These are phyloP conservation scores for Eupithecia centaureata DNA, from an alignment of 2,888 invertebrate genomes.

Conservation along the genomic window DNA sequence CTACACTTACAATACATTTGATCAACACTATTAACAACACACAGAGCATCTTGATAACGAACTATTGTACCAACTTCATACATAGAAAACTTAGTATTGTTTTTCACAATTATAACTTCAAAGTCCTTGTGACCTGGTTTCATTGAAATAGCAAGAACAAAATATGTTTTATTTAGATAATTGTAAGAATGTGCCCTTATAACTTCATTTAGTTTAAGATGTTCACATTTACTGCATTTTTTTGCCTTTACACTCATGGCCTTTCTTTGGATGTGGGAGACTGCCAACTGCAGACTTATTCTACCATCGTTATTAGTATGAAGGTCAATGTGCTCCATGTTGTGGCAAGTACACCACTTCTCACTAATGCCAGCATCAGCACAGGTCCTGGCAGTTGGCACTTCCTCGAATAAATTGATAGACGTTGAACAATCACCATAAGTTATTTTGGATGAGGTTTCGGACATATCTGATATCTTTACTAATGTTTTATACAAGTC, in stretches of 20 bases:
- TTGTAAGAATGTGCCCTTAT: slow-evolving; percentile 70
- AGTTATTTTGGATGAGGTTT: slow-evolving; percentile 74
- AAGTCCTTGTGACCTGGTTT: slow-evolving; percentile 86
- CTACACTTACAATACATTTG: slow-evolving; percentile 61
- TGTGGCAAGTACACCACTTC: slow-evolving; percentile 90
- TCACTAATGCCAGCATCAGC: slow-evolving; percentile 85
- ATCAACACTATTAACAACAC: slow-evolving; percentile 52
- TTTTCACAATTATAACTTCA: slow-evolving; percentile 85
- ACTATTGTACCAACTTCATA: slow-evolving; percentile 78
- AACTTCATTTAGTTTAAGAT: slow-evolving; percentile 76
- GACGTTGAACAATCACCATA: slow-evolving; percentile 86
- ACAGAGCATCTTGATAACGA: slow-evolving; percentile 52
- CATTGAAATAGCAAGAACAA: slow-evolving; percentile 86
- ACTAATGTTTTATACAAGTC: slow-evolving; percentile 88
- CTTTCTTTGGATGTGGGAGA: slow-evolving; percentile 56
- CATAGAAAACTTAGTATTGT: slow-evolving; percentile 65
- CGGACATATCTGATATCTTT: slow-evolving; percentile 74
- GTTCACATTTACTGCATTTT: slow-evolving; percentile 73
- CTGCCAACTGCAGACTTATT: slow-evolving; percentile 71
- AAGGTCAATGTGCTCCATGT: slow-evolving; percentile 57
- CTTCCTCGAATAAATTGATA: slow-evolving; percentile 84
- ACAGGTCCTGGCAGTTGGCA: slow-evolving; percentile 85
- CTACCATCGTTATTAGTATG: slow-evolving; percentile 66
- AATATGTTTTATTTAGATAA: slow-evolving; percentile 65
- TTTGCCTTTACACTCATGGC: slow-evolving; percentile 52